Evolutionary conservation across 2,888 invertebrate species (phyloP), one percentile per base, ranked within the genome.

Genomic region (Arrhopalites spinosus): DNA sequence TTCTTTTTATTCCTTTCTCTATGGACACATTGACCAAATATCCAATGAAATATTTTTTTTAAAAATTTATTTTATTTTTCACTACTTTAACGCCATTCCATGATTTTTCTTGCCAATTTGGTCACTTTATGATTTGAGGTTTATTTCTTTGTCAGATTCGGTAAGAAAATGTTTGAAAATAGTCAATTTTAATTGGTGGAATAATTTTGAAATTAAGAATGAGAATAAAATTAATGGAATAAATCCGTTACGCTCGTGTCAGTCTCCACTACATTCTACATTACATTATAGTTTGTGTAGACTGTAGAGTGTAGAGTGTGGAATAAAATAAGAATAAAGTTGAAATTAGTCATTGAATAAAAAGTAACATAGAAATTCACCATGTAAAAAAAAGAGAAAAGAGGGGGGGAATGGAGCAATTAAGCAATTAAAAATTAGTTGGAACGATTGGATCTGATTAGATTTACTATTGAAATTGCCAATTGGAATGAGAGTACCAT

Each of bases 361-460:
- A 61, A 7, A 17, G 47, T 47, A 2, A 13, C 1, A 47, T 47
- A n/a, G 1, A 47, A 45, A 45, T 47, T 17, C 7, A 47, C 2
- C 1, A n/a, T 53, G 53, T 53, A 50, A n/a, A 3, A n/a, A 11
- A 36, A 36, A 36, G 36, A 36, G 36, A 36, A 11, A 36, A 36
- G 53, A 66, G 23, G 36, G 15, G 45, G 36, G 45, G 25, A 25
- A 45, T 30, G 36, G 74, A 64, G 68, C 74, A 66, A 67, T 69
- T 74, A 77, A 77, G 69, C 70, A 70, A 74, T 77, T 73, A 61
- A 59, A 61, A 72, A 72, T 72, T 72, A 72, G 72, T 59, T 72
- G 72, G 36, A 61, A 72, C 72, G 72, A 45, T 72, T 61, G 72
- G 67, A n/a, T 68, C 47, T 68, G 67, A 68, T 36, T 36, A 36